phyloP scores from a whole-genome alignment of 2,888 invertebrate species.

The Laothoe populi region DNA sequence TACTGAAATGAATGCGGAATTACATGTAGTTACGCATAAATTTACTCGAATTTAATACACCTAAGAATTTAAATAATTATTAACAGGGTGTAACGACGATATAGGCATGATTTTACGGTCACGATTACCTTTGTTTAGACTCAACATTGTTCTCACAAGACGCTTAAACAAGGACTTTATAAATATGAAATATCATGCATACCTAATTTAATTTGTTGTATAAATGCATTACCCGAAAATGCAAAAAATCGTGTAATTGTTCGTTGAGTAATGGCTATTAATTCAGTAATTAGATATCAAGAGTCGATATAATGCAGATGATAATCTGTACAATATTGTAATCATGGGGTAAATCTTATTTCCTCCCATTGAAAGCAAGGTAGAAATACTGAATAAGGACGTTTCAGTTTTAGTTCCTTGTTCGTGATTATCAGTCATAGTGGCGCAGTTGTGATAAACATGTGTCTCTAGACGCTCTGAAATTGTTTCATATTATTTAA shows the following conservation, averaged over 20 bases:
- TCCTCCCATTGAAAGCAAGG: constrained; percentile 39
- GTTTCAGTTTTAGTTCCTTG: constrained; percentile 35
- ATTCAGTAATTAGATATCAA: neutral
- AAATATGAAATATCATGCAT: constrained; percentile 19
- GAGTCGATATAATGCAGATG: constrained; percentile 11
- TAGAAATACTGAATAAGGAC: constrained; percentile 15
- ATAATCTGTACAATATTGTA: constrained; percentile 7
- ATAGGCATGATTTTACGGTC: constrained; percentile 14
- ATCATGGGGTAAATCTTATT: constrained; percentile 32
- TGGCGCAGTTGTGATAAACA: neutral
- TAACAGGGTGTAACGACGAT: neutral
- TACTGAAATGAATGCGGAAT: neutral
- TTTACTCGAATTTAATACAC: neutral
- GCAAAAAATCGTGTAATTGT: neutral
- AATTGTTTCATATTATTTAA: neutral
- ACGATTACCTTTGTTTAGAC: constrained; percentile 18
- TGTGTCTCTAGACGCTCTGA: neutral
- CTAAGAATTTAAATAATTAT: neutral
- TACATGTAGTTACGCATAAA: neutral
- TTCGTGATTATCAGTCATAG: constrained; percentile 25
- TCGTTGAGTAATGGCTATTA: neutral
- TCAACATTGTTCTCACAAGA: constrained; percentile 12
- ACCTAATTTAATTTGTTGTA: constrained; percentile 16
- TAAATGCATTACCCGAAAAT: neutral
- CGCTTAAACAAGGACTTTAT: constrained; percentile 11